Evolutionary conservation across 2,888 invertebrate species (phyloP).

Genomic region (Phoenoteleia sp.): DNA sequence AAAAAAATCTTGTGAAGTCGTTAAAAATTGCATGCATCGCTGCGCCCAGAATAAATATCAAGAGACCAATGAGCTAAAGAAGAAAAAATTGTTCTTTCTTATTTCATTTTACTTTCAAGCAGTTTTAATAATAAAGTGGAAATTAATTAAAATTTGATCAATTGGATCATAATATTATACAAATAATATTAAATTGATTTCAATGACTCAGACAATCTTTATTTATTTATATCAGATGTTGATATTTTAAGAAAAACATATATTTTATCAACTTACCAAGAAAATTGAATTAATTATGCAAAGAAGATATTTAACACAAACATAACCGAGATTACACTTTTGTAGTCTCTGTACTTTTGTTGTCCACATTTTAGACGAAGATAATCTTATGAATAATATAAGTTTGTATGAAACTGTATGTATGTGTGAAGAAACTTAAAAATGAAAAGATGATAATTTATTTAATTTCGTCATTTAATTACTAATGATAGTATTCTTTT

Average conservation of each 20-base stretch:
- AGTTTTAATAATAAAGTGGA: no score
- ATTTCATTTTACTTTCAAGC: no score
- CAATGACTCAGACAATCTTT: no score
- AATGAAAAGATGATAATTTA: no score
- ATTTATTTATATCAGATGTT: no score
- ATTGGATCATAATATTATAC: no score
- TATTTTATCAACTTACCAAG: conserved; percentile 87
- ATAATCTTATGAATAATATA: background rate
- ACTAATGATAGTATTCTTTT: no score
- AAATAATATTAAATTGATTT: no score
- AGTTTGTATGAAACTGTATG: no score
- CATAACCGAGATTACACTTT: conserved; percentile 88
- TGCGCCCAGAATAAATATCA: conserved; percentile 90
- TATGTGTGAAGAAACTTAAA: no score
- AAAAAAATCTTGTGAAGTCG: conserved; percentile 89
- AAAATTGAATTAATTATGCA: conserved; percentile 90
- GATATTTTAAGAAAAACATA: background rate
- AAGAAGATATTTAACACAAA: conserved; percentile 90
- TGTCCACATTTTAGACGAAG: conserved; percentile 29
- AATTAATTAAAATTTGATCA: no score
- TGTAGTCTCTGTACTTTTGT: conserved; percentile 54
- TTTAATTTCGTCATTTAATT: no score
- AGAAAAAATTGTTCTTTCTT: conserved; percentile 9
- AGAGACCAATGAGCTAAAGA: conserved; percentile 57
- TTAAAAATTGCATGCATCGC: conserved; percentile 88